phyloP scores from a whole-genome alignment of 2,113 vertebrate species.

The Poeciliopsis retropinna region DNA sequence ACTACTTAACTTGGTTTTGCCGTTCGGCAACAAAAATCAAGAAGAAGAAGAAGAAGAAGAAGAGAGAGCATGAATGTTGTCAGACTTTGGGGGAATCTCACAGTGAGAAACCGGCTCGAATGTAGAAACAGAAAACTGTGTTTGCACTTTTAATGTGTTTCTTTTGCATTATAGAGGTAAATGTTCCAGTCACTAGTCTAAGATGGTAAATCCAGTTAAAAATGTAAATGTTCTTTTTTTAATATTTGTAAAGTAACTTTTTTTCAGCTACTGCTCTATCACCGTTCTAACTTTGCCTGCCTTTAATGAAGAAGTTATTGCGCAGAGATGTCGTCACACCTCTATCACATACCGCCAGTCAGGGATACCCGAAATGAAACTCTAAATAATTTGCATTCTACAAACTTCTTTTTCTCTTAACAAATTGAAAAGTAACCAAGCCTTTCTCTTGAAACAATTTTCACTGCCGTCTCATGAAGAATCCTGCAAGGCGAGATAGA shows the following conservation, averaged over 20 bases:
- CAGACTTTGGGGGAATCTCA: background rate
- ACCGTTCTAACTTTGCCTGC: no score
- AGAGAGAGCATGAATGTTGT: no score
- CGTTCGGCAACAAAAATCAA: no score
- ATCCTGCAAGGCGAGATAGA: constrained; percentile 43
- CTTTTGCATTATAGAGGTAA: background rate
- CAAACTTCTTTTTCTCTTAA: constrained; percentile 13
- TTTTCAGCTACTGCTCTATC: background rate
- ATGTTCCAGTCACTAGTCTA: background rate
- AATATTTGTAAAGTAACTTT: background rate
- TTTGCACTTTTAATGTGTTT: background rate
- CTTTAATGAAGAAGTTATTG: background rate
- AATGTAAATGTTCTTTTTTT: background rate
- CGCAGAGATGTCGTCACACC: background rate
- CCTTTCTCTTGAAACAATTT: constrained; percentile 13
- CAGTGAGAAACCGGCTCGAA: background rate
- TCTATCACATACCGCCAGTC: background rate
- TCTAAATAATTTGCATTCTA: background rate
- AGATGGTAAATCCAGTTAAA: background rate
- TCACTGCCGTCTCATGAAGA: background rate
- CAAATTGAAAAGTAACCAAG: background rate
- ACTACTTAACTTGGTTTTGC: no score
- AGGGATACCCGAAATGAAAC: background rate
- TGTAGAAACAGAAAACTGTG: background rate
- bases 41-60: no score